phyloP scores from a whole-genome alignment of 2,888 invertebrate species.

The Punctoribates punctum region DNA sequence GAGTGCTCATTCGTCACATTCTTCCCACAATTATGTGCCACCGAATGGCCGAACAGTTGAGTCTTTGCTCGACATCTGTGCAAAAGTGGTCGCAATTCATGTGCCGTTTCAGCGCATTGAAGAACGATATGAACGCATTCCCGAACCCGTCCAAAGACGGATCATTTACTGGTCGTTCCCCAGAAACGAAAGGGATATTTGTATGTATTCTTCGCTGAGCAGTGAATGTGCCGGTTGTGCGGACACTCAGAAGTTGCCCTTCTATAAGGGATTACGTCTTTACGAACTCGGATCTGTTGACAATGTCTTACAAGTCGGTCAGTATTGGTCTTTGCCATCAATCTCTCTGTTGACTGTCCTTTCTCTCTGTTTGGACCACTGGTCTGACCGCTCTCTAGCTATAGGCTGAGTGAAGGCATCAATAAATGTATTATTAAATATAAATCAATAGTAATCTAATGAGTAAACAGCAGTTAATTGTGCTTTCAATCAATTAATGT shows the following conservation, averaged over 20 bases:
- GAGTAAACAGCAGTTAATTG: neutral
- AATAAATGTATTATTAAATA: neutral
- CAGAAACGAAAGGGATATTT: constrained; percentile 78
- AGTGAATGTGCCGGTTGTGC: constrained; percentile 28
- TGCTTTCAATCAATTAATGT: neutral
- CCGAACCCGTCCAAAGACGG: constrained; percentile 79
- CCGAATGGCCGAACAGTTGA: constrained; percentile 53
- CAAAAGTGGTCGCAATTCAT: constrained; percentile 75
- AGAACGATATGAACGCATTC: constrained; percentile 79
- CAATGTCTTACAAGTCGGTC: constrained; percentile 81
- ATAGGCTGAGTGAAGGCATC: neutral
- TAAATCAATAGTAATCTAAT: neutral
- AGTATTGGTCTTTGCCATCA: neutral
- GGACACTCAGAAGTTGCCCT: constrained; percentile 60
- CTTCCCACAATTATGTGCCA: neutral
- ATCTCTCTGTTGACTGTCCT: neutral
- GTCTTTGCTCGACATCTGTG: constrained; percentile 74
- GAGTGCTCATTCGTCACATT: neutral
- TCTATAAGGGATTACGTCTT: constrained; percentile 78
- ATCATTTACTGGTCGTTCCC: constrained; percentile 87
- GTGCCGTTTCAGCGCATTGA: constrained; percentile 82
- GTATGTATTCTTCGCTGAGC: constrained; percentile 73
- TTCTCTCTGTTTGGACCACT: neutral
- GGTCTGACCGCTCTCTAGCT: neutral
- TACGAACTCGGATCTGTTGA: constrained; percentile 77